Base-by-base conservation (phyloP, 2,797 vertebrate genomes). In the Parambassis ranga region DNA sequence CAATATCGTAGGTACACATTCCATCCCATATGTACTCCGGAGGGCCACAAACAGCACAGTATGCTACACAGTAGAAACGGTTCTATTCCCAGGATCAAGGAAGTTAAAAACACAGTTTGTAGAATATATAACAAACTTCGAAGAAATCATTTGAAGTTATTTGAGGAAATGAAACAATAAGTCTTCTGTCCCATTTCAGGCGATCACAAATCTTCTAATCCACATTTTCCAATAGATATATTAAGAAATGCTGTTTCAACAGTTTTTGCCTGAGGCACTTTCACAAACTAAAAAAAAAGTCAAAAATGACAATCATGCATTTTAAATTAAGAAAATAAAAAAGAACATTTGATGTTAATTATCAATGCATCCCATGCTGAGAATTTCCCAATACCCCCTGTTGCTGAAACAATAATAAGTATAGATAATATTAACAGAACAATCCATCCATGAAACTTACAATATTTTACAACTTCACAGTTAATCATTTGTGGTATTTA, bases 361-460 rank as follows among this genome's bases (percentile, higher is more conserved):
- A 68, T 56, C 28, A 76, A 39, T 41, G 52, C 13, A 28, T 58
- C 31, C 48, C 33, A 39, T 16, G 18, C 16, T 52, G 49, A 55
- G n/a, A 41, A 75, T 50, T 65, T 37, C n/a, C 14, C 39, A 61
- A 32, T 51, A 26, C 35, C 31, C 52, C 52, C 28, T 46, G 42
- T 23, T 56, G 33, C 43, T 73, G 11, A 32, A 22, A 65, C 36
- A 65, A 42, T 63, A 48, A 66, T 42, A 47, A 57, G 38, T 13
- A 35, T 37, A 46, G 57, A 24, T 43, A 61, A 64, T 46, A 76
- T 71, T 58, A 50, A 59, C 15, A 15, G 22, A 39, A 36, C 46
- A 46, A 74, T 74, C 13, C 49, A 56, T 43, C 30, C 35, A 59
- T 51, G 46, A 3, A 63, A 62, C 57, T 63, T 57, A 58, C 14